Evolutionary conservation across 2,888 invertebrate genomes (phyloP), one percentile per base, ranked within the genome.

Genomic region (Cerceris ruficornis): DNA sequence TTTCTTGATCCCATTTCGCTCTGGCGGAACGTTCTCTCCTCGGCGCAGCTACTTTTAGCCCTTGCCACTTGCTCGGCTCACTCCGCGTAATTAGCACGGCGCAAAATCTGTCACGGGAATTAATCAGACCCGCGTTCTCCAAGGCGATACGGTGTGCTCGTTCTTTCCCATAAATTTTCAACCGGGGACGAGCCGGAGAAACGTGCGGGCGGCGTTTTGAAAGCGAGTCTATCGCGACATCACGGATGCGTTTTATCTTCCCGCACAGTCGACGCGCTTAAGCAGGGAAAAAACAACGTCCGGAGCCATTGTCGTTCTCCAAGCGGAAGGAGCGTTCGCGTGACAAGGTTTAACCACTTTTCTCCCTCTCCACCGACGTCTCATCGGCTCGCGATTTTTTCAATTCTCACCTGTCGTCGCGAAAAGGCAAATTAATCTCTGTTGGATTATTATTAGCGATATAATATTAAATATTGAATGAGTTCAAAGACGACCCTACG

Each of bases 71-170:
- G 65, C 52, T 60, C 57, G 66, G 58, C 60, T 72, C 67, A 65
- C 81, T 74, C 61, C 71, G 62, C 62, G 73, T 79, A 82, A 82
- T 82, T 82, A 82, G 82, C 61, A 13, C 55, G 46, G 59, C 54
- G 73, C 65, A 52, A 82, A 82, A 82, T 82, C 69, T 68, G 75
- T 58, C 69, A 52, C 70, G 70, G n/a, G 69, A 69, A 82, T 82
- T 82, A 82, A 82, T 82, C 82, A 79, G 66, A 66, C 41, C 66
- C 49, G 55, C 61, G 71, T 61, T 71, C 66, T 55, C 55, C 62
- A 11, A 46, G 11, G 46, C 11, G 8, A 28, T 28, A 28, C 28
- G 28, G 28, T 28, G 28, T 28, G 2, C 28, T 28, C 39, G 41
- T 17, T 15, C n/a, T 11, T 39, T 2, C 13, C 13, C 28, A 28